phyloP scores from a whole-genome alignment of 2,797 vertebrate species.

The Dendrocincla fuliginosa region DNA sequence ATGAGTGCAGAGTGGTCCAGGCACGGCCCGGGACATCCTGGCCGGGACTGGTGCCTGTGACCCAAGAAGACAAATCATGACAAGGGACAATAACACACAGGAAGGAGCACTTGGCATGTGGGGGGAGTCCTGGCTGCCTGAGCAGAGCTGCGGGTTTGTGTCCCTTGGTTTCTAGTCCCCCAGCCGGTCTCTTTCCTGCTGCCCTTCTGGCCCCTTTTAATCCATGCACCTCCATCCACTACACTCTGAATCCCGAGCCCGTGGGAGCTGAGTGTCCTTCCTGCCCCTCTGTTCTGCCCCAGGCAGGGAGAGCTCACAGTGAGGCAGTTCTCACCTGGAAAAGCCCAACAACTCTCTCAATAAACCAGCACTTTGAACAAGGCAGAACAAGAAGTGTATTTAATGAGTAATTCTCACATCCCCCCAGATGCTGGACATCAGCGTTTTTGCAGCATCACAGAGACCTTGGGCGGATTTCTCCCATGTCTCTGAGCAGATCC shows the following conservation, averaged over 20 bases:
- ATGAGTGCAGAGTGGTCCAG: neutral
- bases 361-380: neutral
- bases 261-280: neutral
- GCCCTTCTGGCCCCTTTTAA: neutral
- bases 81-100: neutral
- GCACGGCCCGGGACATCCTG: neutral
- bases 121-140: neutral
- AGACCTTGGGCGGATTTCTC: neutral
- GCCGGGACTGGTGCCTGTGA: neutral
- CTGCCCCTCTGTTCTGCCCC: neutral
- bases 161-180: neutral
- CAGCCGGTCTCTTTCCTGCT: neutral
- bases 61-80: accelerated
- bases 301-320: accelerated
- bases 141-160: neutral
- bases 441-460: neutral
- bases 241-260: accelerated
- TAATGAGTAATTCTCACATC: neutral
- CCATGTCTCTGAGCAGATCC: neutral
- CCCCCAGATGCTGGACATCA: neutral
- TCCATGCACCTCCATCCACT: accelerated
- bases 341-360: neutral
- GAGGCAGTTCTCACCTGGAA: neutral
- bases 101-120: accelerated
- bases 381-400: neutral